phyloP scores from a whole-genome alignment of 2,888 invertebrate species.

The Idaea biselata region DNA sequence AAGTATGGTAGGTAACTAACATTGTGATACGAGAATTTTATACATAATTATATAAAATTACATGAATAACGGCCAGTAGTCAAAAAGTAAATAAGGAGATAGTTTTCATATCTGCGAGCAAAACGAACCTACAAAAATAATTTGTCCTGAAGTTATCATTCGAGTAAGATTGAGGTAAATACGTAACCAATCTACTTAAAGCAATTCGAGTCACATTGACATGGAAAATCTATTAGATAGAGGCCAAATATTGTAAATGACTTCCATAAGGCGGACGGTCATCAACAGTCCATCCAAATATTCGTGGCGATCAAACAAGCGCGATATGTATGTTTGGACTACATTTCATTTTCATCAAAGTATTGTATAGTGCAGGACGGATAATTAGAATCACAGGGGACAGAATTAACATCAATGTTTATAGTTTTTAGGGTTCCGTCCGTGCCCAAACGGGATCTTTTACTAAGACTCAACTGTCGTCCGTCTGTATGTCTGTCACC shows the following conservation, averaged over 20 bases:
- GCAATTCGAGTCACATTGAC: background rate
- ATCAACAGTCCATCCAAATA: conserved; percentile 50
- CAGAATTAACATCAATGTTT: background rate
- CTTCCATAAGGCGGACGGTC: conserved; percentile 42
- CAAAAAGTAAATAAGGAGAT: too few relatives aligned
- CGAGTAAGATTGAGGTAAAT: background rate
- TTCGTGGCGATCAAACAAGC: conserved; percentile 51
- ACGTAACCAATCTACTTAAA: background rate
- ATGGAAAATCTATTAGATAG: conserved; percentile 14
- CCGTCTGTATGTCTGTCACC: too few relatives aligned
- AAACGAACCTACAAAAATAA: too few relatives aligned
- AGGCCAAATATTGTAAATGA: conserved; percentile 35
- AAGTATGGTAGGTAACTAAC: too few relatives aligned
- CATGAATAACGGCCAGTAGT: too few relatives aligned
- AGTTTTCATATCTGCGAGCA: too few relatives aligned
- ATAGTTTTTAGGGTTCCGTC: background rate
- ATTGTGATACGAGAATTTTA: too few relatives aligned
- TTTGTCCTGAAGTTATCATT: background rate
- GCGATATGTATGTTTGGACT: conserved; percentile 53
- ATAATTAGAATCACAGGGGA: background rate
- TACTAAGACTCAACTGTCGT: too few relatives aligned
- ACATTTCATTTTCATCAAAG: conserved; percentile 46
- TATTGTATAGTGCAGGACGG: conserved; percentile 16
- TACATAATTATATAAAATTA: too few relatives aligned
- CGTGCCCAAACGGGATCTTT: background rate